A percentile compares a stretch with the other conserved stretches of the same genome.
These are phyloP conservation scores for Pelmatolapia mariae DNA, from an alignment of 2,113 vertebrate genomes.

Conservation along the genomic window DNA sequence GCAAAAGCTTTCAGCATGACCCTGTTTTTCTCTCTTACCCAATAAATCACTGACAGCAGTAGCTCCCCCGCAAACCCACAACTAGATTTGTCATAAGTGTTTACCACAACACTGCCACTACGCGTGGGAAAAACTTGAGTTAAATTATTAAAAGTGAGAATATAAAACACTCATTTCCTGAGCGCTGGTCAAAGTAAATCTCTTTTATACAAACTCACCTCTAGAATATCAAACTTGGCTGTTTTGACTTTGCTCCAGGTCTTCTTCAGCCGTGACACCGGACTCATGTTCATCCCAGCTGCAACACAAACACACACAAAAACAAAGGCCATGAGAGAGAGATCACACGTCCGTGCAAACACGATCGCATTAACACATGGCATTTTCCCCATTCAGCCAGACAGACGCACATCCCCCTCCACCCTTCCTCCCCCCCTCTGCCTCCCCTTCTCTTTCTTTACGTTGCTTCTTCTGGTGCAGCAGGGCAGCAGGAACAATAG, in stretches of 20 bases:
- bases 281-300: conserved; percentile 98
- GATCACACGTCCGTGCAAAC: not conserved
- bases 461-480: conserved; percentile 25
- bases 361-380: conserved; percentile 29
- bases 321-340: not conserved
- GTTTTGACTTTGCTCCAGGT: conserved; percentile 96
- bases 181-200: not conserved
- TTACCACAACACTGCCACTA: not conserved
- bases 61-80: not conserved
- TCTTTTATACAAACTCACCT: conserved; percentile 69
- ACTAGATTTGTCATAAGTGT: not conserved
- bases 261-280: conserved; percentile 92
- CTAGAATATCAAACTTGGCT: conserved; percentile 90
- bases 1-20: not conserved
- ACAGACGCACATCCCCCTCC: not conserved
- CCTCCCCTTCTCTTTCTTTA: not conserved
- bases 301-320: not conserved
- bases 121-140: not conserved
- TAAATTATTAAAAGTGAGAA: not conserved
- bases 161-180: not conserved
- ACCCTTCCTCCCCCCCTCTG: not conserved
- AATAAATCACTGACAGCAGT: not conserved
- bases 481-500: conserved; percentile 51
- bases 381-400: conserved; percentile 5
- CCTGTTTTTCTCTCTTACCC: not conserved